A percentile compares a stretch with the other conserved stretches of the same genome.
These are phyloP conservation scores for Adoxophyes honmai DNA, from an alignment of 1,140 invertebrate genomes.

Conservation along the genomic window DNA sequence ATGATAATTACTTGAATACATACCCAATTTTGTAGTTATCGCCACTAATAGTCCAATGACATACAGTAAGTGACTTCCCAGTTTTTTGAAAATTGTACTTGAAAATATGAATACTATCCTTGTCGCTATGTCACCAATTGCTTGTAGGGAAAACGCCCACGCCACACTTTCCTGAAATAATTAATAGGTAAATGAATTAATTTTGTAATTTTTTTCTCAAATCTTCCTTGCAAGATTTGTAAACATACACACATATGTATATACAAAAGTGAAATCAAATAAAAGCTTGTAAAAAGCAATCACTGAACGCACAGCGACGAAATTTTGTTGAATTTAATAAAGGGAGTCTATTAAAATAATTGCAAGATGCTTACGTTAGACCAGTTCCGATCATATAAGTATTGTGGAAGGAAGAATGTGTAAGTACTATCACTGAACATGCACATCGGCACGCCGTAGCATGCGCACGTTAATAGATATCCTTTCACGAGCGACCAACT, in stretches of 20 bases:
- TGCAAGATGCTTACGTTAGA: neutral
- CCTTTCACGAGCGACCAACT: neutral
- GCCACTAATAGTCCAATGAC: neutral
- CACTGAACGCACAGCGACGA: too few species aligned
- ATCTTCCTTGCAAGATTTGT: too few species aligned
- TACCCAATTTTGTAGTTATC: neutral
- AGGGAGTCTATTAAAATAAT: neutral
- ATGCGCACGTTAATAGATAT: neutral
- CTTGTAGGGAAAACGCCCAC: neutral
- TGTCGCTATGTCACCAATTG: neutral
- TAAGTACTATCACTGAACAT: neutral
- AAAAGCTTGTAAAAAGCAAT: too few species aligned
- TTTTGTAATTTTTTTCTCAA: too few species aligned
- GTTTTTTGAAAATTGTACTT: neutral
- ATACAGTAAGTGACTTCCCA: neutral
- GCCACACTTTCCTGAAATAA: neutral
- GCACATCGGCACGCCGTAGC: neutral
- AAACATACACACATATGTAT: too few species aligned
- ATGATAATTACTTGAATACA: too few species aligned
- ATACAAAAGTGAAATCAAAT: too few species aligned
- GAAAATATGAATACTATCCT: neutral
- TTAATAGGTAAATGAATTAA: too few species aligned
- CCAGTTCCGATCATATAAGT: neutral
- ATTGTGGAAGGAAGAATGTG: neutral
- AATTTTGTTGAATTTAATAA: too few species aligned